Evolutionary conservation across 2,888 invertebrate species (phyloP), one percentile per base, ranked within the genome.

Genomic region (Entomobrya multifasciata): DNA sequence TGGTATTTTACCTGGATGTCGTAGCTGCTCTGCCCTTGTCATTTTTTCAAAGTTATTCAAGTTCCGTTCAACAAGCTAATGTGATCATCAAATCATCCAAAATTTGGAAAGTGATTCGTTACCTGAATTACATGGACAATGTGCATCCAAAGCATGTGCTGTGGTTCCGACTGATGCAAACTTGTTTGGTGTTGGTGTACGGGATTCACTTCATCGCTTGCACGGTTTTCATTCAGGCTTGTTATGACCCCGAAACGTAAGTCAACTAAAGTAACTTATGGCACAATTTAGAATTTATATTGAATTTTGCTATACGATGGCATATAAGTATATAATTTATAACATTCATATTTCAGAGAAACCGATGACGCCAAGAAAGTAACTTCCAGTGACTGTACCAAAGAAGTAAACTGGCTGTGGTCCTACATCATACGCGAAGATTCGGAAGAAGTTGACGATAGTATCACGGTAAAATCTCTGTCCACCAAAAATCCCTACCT

Each of bases 201-300:
- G 70, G 86, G 0, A 83, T 83, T n/a, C 86, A 89, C 36, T 57
- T 88, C 36, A 80, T 89, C 20, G 88, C 86, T 13, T 89, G 87
- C 30, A 36, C 84, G 0, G 65, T 88, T 22, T 89, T 76, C 67
- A 36, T 60, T 13, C 65, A 86, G 13, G 86, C 83, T 0, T 89
- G 89, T 57, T 17, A 8, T 20, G 20, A 20, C 8, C 4, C 57
- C 10, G 57, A 57, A 20, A 17, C 10, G 2, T 4, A 57, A 3
- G 20, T 10, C 3, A 65, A n/a, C 10, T 20, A 8, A 36, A 36
- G n/a, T n/a, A n/a, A n/a, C n/a, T n/a, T n/a, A n/a, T n/a, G n/a
- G n/a, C n/a, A n/a, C n/a, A n/a, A n/a, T n/a, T n/a, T n/a, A n/a
- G n/a, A n/a, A n/a, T n/a, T n/a, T n/a, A n/a, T n/a, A n/a, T n/a